Percentiles rank a stretch among this genome's conserved stretches.
Conservation (phyloP, 35 echinoderm and acorn worm genomes). For the Lytechinus variegatus region DNA sequence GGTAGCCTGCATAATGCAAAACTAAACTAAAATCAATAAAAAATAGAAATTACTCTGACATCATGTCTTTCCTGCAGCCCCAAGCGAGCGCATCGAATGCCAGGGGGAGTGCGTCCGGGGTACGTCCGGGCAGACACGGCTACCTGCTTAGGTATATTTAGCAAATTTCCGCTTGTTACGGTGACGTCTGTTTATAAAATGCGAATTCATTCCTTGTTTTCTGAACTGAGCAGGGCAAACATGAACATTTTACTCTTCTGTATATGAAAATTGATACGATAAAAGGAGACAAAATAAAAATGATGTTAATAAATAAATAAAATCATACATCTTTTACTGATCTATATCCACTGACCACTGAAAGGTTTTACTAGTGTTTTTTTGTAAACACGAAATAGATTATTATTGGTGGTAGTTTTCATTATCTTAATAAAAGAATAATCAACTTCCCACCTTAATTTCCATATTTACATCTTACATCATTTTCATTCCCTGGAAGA, state of each 20-base stretch:
- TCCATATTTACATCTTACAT: no score
- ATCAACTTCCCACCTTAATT: no score
- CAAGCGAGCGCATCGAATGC: not conserved
- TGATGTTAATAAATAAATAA: not conserved
- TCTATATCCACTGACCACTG: no score
- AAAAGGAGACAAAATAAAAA: not conserved
- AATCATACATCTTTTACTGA: no score
- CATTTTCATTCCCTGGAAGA: no score
- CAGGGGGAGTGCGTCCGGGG: constrained; percentile 4
- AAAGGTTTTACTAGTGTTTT: no score
- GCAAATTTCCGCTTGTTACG: not conserved
- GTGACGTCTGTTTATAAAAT: not conserved
- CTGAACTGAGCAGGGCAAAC: not conserved
- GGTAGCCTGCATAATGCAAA: not conserved
- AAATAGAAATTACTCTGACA: not conserved
- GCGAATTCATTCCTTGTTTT: not conserved
- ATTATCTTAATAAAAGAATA: no score
- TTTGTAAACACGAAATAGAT: no score
- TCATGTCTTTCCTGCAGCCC: not conserved
- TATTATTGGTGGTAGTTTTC: no score
- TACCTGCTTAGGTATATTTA: not conserved
- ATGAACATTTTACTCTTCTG: not conserved
- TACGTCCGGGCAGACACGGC: not conserved
- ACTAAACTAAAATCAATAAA: not conserved
- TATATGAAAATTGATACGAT: not conserved